Evolutionary conservation across 2,888 invertebrate species (phyloP), one percentile per base, ranked within the genome.

Genomic region (Epistrophella euchroma): DNA sequence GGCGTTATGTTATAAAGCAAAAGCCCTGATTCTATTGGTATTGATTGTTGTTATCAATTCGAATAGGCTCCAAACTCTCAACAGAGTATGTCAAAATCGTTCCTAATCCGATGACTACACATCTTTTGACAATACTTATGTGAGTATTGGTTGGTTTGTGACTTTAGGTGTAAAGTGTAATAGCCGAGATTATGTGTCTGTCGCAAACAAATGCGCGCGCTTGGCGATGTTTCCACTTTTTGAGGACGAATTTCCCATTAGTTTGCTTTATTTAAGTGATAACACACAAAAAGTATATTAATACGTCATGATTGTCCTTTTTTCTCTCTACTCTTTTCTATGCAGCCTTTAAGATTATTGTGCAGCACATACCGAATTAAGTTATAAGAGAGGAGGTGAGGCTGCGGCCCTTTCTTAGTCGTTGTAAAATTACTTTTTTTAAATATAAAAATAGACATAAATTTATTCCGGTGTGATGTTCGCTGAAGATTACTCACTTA

Each of bases 181-280:
- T 82, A 76, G 72, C 64, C 40, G 52, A 73, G 62, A 70, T 79
- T 72, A 58, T 77, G 52, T 80, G 75, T 58, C 56, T 62, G 62
- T 62, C 58, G 56, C 56, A 75, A 70, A 71, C 78, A 88, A 88
- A 86, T 88, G 88, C 88, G 88, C 88, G 88, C 88, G 88, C 88
- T 88, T 75, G 85, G 60, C 43, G 40, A 77, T 60, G 47, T 35
- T 25, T 62, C 25, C 50, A 56, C 56, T 66, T 77, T 66, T 77
- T 56, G 2, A 76, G 71, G 68, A 80, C 56, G 56, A 68, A 15
- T 60, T 68, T 76, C 43, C 72, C 56, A 76, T 85, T 76, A 76
- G 40, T 37, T 37, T 50, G 15, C 40, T 40, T 40, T 76, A 73
- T 68, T 60, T 62, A 37, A 81, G 37, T 72, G 71, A 66, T 71